These are phyloP conservation scores for Misgurnus mizolepis DNA, from an alignment of 2,113 vertebrate species.

Conservation along the genomic window DNA sequence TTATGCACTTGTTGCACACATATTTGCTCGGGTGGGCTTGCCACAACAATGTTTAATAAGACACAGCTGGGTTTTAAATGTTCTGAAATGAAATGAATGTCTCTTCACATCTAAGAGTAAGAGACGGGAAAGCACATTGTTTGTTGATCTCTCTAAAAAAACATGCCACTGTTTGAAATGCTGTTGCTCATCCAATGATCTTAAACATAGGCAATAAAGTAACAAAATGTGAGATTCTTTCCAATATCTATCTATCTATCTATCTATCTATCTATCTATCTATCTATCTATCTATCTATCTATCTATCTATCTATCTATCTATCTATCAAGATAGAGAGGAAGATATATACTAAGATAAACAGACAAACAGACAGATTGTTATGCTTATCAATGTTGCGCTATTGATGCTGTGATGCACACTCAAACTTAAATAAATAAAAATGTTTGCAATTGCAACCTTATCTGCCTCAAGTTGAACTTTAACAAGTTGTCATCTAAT, in stretches of 20 bases:
- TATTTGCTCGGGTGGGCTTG: not conserved
- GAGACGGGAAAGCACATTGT: not conserved
- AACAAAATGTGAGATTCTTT: no score
- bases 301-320: no score
- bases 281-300: no score
- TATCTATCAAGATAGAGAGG: no score
- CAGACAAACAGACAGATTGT: no score
- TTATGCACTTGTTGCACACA: not conserved
- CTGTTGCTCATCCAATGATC: no score
- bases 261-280: no score
- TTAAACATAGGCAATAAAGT: no score
- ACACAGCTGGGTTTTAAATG: not conserved
- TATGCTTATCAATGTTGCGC: no score
- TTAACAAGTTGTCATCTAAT: not conserved
- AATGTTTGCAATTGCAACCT: not conserved
- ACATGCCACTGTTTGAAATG: not conserved
- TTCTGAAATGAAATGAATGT: not conserved
- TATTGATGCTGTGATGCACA: not conserved
- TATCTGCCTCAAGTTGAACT: no score
- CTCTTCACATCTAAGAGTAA: not conserved
- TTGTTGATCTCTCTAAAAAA: not conserved
- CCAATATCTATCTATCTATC: no score
- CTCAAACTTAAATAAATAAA: not conserved
- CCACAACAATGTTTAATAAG: not conserved
- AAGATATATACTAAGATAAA: no score